These are phyloP conservation scores for Pandion haliaetus DNA, from an alignment of 2,113 vertebrate species.

Conservation along the genomic window DNA sequence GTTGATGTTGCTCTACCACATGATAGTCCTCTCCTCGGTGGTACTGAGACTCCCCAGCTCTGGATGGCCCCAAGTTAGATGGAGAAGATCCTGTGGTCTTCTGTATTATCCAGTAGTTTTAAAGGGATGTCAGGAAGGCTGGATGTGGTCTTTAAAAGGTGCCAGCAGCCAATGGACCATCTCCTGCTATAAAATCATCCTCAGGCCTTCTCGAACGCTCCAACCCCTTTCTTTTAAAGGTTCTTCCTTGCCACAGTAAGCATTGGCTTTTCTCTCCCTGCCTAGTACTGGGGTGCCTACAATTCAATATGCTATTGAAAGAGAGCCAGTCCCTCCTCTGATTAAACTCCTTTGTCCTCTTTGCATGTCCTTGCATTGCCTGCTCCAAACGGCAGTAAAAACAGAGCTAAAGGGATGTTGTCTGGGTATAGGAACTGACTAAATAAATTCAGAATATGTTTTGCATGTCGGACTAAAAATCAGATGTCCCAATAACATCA, in stretches of 20 bases:
- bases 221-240: not conserved
- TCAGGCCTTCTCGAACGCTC: not conserved
- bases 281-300: not conserved
- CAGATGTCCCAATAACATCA: not conserved
- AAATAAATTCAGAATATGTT: not conserved
- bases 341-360: not conserved
- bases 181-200: not conserved
- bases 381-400: not conserved
- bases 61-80: not conserved
- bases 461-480: not conserved
- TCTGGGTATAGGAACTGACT: not conserved
- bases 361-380: not conserved
- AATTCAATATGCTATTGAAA: not conserved
- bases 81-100: not conserved
- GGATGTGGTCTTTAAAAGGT: not conserved
- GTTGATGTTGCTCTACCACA: not conserved
- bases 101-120: not conserved
- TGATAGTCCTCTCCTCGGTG: not conserved
- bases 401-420: not conserved
- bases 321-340: not conserved
- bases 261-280: not conserved
- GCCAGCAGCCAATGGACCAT: not conserved
- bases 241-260: not conserved
- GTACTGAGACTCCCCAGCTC: not conserved
- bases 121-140: not conserved